Percentiles rank a stretch among this genome's conserved stretches.
phyloP scores from a whole-genome alignment of 2,888 invertebrate species.

The Campoletis raptor region DNA sequence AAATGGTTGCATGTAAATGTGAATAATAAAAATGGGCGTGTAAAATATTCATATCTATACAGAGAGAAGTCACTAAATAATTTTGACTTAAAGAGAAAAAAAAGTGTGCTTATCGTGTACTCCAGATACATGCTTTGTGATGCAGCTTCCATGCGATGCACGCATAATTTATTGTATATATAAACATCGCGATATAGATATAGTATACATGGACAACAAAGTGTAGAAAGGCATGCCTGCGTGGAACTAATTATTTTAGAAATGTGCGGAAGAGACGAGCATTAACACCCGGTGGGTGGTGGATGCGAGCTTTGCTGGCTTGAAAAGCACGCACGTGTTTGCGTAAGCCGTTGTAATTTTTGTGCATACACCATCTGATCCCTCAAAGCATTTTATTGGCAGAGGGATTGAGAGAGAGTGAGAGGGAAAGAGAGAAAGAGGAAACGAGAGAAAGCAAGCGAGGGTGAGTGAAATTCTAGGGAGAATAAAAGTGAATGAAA shows the following conservation, averaged over 20 bases:
- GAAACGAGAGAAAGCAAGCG: not conserved
- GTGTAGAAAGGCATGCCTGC: slow-evolving; percentile 30
- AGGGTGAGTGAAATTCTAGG: not conserved
- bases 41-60: slow-evolving; percentile 39
- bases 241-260: slow-evolving; percentile 64
- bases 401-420: not conserved
- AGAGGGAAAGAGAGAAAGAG: not conserved
- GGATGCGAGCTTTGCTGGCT: slow-evolving; percentile 20
- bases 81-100: slow-evolving; percentile 9
- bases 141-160: slow-evolving; percentile 44
- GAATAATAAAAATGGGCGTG: slow-evolving; percentile 65
- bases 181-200: not conserved
- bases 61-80: slow-evolving; percentile 19
- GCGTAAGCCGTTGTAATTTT: slow-evolving; percentile 14
- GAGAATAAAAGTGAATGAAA: not conserved
- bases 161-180: not conserved
- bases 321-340: slow-evolving; percentile 31
- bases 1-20: slow-evolving; percentile 55
- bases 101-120: slow-evolving; percentile 17
- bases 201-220: not conserved
- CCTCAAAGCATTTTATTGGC: slow-evolving; percentile 7
- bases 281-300: slow-evolving; percentile 29
- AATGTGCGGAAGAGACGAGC: slow-evolving; percentile 71
- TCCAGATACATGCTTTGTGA: slow-evolving; percentile 46
- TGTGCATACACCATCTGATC: slow-evolving; percentile 3